Base-by-base conservation (phyloP, 1,140 invertebrate genomes). In the Drosophila rhopaloa region DNA sequence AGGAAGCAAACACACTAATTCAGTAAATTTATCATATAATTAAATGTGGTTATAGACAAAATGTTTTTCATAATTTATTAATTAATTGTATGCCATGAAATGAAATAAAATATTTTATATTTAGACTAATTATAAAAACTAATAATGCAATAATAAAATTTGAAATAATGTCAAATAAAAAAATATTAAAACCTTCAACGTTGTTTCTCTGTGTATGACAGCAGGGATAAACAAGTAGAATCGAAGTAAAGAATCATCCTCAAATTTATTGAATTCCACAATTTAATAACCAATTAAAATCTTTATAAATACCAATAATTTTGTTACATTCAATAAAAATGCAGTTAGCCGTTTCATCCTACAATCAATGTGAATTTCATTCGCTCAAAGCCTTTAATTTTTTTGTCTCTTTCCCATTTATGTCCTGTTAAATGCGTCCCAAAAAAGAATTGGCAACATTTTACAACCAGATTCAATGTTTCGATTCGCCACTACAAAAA, bases 371-470 rank as follows among this genome's bases (percentile, higher is more conserved):
- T 68, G 46, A 63, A 66, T 66, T 67, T 63, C 46, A 7, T 35
- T 44, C 19, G 37, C 60, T 44, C 38, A 51, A 65, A 66, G 60
- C 16, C 38, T 38, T 38, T 47, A 16, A 9, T n/a, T 68, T 68
- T 68, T 37, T 35, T 16, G 27, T 51, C n/a, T 38, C 43, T 27
- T 29, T 48, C 43, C 38, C 56, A 73, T 78, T 82, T 78, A 58
- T 59, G 47, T 57, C 56, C 60, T 57, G 79, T 79, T 81, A 82
- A 81, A 81, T 67, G 56, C 9, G 29, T 47, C 38, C 43, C 53
- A 71, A 32, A 61, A 62, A 81, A 68, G 62, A 70, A 54, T 53
- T 8, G 9, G 35, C 41, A 46, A 40, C 50, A 19, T 56, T 65
- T 29, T 66, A 63, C 40, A 55, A 40, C 10, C 62, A 55, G 62